Conservation (phyloP, 2,797 vertebrate species). For the Gymnoscopelus microlampas region DNA sequence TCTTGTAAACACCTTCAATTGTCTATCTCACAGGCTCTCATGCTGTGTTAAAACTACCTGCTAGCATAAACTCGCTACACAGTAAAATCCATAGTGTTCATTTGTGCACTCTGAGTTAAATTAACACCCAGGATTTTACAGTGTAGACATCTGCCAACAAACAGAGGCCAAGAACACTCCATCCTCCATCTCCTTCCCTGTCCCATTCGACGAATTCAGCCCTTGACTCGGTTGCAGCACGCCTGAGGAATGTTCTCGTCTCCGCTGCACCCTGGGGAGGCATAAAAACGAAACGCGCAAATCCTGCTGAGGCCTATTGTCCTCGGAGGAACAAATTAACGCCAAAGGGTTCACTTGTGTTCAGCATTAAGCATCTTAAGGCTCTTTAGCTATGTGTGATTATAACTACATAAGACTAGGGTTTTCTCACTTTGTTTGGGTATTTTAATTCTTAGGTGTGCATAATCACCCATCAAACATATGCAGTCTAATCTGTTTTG, state of each 20-base stretch:
- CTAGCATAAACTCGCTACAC: not conserved
- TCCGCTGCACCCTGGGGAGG: slow-evolving; percentile 55
- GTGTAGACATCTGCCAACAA: not conserved
- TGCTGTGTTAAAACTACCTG: slow-evolving; percentile 29
- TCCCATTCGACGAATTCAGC: slow-evolving; percentile 9
- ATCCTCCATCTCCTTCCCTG: not conserved
- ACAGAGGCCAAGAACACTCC: slow-evolving; percentile 1
- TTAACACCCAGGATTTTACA: not conserved
- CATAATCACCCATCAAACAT: too few relatives aligned
- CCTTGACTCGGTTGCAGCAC: slow-evolving; percentile 33
- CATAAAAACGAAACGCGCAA: slow-evolving; percentile 46
- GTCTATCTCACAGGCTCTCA: slow-evolving; percentile 19
- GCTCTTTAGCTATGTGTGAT: slow-evolving; percentile 23
- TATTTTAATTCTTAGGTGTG: slow-evolving; percentile 9
- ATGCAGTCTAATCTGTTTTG: too few relatives aligned
- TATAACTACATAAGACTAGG: slow-evolving; percentile 1
- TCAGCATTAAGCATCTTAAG: slow-evolving; percentile 24
- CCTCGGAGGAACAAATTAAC: slow-evolving; percentile 33
- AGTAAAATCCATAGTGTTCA: not conserved
- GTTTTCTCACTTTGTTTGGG: slow-evolving; percentile 22
- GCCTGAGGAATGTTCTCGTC: slow-evolving; percentile 61
- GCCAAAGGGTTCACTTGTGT: slow-evolving; percentile 47
- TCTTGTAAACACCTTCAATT: slow-evolving; percentile 39
- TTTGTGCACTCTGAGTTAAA: too few relatives aligned
- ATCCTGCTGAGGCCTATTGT: slow-evolving; percentile 38